Evolutionary conservation across 2,888 invertebrate species (phyloP).

Genomic region (Pyrochroa serraticornis): DNA sequence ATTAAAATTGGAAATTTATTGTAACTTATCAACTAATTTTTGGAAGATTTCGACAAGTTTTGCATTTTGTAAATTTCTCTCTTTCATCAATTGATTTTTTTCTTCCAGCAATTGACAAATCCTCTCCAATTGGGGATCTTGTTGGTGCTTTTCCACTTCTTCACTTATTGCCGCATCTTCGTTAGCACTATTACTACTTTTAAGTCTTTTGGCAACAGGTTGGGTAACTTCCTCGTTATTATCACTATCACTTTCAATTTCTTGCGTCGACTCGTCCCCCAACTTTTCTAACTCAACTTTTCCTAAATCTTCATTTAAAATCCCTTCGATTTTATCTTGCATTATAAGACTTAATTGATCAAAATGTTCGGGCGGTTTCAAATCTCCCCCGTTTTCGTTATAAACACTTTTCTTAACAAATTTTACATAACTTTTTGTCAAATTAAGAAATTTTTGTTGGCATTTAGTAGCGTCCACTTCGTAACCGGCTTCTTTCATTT

Average conservation of each 20-base stretch:
- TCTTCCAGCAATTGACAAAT: neutral
- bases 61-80: neutral
- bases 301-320: neutral
- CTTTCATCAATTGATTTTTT: neutral
- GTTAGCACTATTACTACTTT: neutral
- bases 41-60: conserved; percentile 1
- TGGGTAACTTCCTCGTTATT: neutral
- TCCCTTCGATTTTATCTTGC: neutral
- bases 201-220: neutral
- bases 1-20: neutral
- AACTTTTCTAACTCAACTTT: neutral
- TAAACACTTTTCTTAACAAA: neutral
- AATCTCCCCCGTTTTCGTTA: neutral
- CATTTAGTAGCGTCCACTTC: conserved; percentile 15
- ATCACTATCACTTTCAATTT: too few relatives aligned
- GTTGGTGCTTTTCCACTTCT: neutral
- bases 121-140: conserved; percentile 1
- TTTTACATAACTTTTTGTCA: conserved; percentile 5
- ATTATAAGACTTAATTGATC: neutral
- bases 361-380: neutral
- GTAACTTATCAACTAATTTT: neutral
- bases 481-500: conserved; percentile 7
- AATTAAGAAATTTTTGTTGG: conserved; percentile 9
- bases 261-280: too few relatives aligned
- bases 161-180: neutral